phyloP scores from a whole-genome alignment of 2,113 vertebrate genomes.

The Podarcis muralis region DNA sequence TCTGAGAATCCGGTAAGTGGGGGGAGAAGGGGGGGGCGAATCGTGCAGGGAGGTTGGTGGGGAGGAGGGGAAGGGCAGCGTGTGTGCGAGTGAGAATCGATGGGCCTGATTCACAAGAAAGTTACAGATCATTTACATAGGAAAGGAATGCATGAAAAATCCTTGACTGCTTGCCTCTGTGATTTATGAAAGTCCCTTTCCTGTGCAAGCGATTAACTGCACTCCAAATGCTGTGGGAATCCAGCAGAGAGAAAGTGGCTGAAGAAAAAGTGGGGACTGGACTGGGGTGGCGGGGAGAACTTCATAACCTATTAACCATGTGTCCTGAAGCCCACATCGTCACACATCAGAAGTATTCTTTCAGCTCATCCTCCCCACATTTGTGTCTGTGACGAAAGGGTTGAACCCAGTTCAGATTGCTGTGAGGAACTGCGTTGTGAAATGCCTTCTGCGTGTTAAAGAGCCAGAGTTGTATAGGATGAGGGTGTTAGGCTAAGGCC shows the following conservation, averaged over 20 bases:
- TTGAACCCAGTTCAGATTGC: not conserved
- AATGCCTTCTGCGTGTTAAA: not conserved
- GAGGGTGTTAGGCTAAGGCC: not conserved
- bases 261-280: conserved; percentile 34
- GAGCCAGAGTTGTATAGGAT: not conserved
- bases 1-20: conserved; percentile 37
- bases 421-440: not conserved
- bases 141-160: conserved; percentile 67
- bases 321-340: conserved; percentile 32
- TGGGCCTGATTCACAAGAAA: conserved; percentile 54
- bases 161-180: conserved; percentile 57
- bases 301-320: conserved; percentile 45
- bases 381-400: not conserved
- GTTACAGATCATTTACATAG: conserved; percentile 66
- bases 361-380: not conserved
- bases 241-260: conserved; percentile 52
- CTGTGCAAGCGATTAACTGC: conserved; percentile 56
- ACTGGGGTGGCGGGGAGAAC: not conserved
- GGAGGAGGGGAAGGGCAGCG: conserved; percentile 10
- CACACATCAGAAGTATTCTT: not conserved
- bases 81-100: conserved; percentile 48
- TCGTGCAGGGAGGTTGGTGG: not conserved
- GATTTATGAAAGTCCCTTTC: conserved; percentile 66
- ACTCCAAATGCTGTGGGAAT: conserved; percentile 56
- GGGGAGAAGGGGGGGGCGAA: not conserved